phyloP scores from a whole-genome alignment of 2,797 vertebrate genomes.

The Ceryle rudis region DNA sequence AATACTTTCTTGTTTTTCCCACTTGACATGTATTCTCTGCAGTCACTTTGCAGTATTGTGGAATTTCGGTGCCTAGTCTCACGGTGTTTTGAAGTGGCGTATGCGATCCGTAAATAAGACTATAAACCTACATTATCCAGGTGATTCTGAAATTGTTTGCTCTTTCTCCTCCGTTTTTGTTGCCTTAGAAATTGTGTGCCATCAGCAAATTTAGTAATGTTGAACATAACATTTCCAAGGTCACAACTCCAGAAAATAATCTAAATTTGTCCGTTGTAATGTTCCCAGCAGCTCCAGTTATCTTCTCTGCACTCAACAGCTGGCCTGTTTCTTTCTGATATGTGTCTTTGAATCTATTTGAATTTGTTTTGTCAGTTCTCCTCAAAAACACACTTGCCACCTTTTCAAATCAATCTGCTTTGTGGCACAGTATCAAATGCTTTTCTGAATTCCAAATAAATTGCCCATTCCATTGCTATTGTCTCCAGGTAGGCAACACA shows the following conservation, averaged over 20 bases:
- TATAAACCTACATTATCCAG: neutral
- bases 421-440: neutral
- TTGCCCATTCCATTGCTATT: neutral
- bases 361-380: slow-evolving; percentile 7
- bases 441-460: neutral
- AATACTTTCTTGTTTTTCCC: neutral
- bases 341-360: neutral
- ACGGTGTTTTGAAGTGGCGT: neutral
- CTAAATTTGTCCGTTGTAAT: neutral
- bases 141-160: neutral
- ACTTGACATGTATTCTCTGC: rapidly evolving
- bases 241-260: neutral
- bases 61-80: neutral
- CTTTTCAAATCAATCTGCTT: slow-evolving; percentile 37
- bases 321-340: neutral
- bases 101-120: neutral
- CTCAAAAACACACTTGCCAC: neutral
- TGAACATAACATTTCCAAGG: neutral
- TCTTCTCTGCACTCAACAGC: neutral
- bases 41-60: neutral
- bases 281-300: neutral
- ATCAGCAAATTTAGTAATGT: neutral
- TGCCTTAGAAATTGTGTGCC: neutral
- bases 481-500: neutral
- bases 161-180: neutral